phyloP scores from a whole-genome alignment of 2,113 vertebrate genomes.

The Tylochromis polylepis region DNA sequence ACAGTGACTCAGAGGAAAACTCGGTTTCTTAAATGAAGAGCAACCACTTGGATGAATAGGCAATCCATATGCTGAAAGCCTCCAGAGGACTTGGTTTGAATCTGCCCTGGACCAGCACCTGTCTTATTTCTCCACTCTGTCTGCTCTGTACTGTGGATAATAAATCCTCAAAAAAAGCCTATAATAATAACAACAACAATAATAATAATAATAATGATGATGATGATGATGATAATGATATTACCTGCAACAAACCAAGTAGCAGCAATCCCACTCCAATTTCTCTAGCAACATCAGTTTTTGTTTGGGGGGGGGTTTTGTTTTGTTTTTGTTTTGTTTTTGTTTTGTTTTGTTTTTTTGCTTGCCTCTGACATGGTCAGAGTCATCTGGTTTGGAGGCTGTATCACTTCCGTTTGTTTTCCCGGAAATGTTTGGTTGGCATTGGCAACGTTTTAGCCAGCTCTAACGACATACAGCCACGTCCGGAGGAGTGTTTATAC shows the following conservation, averaged over 20 bases:
- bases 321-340: neutral
- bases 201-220: neutral
- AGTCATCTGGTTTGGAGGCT: neutral
- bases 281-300: neutral
- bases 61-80: too few relatives aligned
- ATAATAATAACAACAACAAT: too few relatives aligned
- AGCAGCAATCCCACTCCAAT: neutral
- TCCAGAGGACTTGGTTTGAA: too few relatives aligned
- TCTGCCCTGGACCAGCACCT: too few relatives aligned
- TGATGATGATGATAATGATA: too few relatives aligned
- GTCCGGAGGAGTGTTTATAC: constrained; percentile 23
- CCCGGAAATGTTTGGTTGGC: constrained; percentile 76
- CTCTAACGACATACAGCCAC: constrained; percentile 43
- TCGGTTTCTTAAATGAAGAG: too few relatives aligned
- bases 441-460: constrained; percentile 74
- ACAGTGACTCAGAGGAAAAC: too few relatives aligned
- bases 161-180: neutral
- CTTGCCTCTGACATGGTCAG: neutral
- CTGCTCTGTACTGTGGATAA: neutral
- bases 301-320: too few relatives aligned
- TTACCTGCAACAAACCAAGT: neutral
- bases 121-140: neutral
- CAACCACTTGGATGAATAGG: too few relatives aligned
- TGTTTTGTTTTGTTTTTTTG: neutral
- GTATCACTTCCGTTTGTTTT: constrained; percentile 46